Conservation (phyloP, 2,888 invertebrate genomes). For the Andrena dorsata region DNA sequence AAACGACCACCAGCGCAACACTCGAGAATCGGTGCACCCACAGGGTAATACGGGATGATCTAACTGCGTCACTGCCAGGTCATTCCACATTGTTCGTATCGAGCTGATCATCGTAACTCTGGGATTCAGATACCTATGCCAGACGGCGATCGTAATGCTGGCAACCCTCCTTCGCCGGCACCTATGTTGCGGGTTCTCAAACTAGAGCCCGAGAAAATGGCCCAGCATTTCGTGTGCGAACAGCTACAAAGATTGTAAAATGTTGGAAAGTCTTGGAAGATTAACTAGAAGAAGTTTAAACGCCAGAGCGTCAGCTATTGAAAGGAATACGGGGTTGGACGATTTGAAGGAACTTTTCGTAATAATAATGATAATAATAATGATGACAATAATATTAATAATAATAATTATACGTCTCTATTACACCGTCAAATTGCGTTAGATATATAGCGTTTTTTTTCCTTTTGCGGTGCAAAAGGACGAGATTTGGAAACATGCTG, state of each 20-base stretch:
- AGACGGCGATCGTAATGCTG: constrained; percentile 51
- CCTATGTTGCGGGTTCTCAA: constrained; percentile 46
- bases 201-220: neutral
- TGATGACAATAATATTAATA: no score
- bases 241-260: neutral
- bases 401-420: no score
- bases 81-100: constrained; percentile 62
- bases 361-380: neutral
- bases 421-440: no score
- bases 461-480: no score
- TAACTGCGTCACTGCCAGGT: constrained; percentile 62
- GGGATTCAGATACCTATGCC: constrained; percentile 49
- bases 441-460: no score
- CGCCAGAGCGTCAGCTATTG: neutral
- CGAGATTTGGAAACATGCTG: no score
- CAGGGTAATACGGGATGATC: constrained; percentile 64
- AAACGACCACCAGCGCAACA: constrained; percentile 41
- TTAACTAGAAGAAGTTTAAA: neutral
- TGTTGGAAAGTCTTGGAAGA: neutral
- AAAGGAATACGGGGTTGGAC: neutral
- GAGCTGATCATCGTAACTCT: constrained; percentile 60
- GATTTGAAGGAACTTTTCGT: neutral
- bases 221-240: neutral
- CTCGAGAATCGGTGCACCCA: constrained; percentile 54
- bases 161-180: constrained; percentile 44